phyloP scores from a whole-genome alignment of 64 coral and sea anemone genomes.

The Stylophora pistillata region DNA sequence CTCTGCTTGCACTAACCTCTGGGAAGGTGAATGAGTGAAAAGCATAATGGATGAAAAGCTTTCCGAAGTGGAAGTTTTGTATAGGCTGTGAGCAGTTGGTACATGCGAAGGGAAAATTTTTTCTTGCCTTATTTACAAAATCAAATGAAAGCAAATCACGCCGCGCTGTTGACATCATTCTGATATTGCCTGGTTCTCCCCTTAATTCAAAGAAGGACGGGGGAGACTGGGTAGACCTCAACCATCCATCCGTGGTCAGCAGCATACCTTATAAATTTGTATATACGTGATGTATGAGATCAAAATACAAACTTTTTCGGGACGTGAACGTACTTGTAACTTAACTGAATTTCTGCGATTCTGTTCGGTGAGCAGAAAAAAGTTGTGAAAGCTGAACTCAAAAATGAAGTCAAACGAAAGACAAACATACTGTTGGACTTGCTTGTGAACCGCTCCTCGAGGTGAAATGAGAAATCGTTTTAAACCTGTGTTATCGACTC shows the following conservation, averaged over 20 bases:
- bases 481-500: not conserved
- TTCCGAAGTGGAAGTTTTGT: too few species aligned
- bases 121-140: not conserved
- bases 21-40: too few species aligned
- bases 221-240: not conserved
- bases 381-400: not conserved
- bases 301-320: not conserved
- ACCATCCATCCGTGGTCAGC: not conserved
- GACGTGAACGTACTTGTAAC: not conserved
- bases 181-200: too few species aligned
- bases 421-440: not conserved
- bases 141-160: not conserved
- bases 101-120: not conserved
- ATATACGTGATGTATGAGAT: not conserved
- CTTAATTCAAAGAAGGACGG: not conserved
- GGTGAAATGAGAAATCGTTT: constrained; percentile 27
- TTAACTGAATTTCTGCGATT: not conserved
- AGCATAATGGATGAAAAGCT: too few species aligned
- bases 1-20: too few species aligned
- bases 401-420: not conserved
- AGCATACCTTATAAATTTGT: not conserved
- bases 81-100: too few species aligned
- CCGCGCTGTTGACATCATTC: not conserved
- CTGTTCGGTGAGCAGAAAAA: not conserved
- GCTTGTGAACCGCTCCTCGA: not conserved